These are phyloP conservation scores for Parnassius apollo DNA, from an alignment of 2,888 invertebrate genomes.

Conservation along the genomic window DNA sequence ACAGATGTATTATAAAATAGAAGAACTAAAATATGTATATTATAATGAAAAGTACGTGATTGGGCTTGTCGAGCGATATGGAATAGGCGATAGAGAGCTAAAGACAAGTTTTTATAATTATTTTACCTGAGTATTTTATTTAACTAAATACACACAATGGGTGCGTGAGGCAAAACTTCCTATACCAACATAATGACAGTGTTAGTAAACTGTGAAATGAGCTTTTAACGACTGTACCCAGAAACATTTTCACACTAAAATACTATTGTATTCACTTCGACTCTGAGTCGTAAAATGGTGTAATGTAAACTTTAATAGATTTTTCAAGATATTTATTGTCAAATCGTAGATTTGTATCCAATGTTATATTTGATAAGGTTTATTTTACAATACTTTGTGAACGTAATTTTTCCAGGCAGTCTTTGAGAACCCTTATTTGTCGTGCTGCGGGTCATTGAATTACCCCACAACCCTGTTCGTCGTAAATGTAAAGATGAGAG, in stretches of 20 bases:
- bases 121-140: not conserved
- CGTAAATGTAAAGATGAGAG: not conserved
- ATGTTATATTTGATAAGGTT: not conserved
- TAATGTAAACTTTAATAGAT: too few species aligned
- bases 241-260: not conserved
- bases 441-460: slow-evolving; percentile 3
- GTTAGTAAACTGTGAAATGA: slow-evolving; percentile 14
- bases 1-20: too few species aligned
- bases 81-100: not conserved
- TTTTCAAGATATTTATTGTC: too few species aligned
- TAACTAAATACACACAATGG: not conserved
- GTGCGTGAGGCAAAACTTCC: slow-evolving; percentile 1
- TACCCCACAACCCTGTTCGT: not conserved
- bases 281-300: not conserved
- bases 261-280: not conserved
- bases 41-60: too few species aligned
- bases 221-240: slow-evolving; percentile 3
- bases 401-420: not conserved
- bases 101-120: slow-evolving; percentile 9
- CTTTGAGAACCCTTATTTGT: not conserved
- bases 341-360: too few species aligned
- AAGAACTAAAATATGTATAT: too few species aligned
- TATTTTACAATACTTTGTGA: not conserved
- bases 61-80: not conserved
- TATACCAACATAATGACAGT: slow-evolving; percentile 5